These are phyloP conservation scores for Pyralis farinalis DNA, from an alignment of 2,888 invertebrate species.

Conservation along the genomic window DNA sequence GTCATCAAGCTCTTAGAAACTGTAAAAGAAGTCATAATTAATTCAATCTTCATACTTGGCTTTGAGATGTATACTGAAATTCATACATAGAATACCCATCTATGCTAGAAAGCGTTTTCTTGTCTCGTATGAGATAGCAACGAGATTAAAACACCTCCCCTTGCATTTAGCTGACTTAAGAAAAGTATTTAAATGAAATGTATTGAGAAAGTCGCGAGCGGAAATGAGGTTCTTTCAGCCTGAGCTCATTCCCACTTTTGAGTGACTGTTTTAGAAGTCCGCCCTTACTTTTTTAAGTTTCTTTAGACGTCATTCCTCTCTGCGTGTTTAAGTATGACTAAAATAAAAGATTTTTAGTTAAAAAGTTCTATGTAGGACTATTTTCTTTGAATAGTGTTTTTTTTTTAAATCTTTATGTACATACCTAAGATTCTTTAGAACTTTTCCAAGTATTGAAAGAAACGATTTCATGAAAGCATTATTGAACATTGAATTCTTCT, in stretches of 20 bases:
- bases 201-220: constrained; percentile 71
- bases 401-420: no score
- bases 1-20: no score
- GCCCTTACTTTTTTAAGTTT: constrained; percentile 42
- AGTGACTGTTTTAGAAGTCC: constrained; percentile 62
- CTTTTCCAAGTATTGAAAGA: no score
- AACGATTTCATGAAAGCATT: no score
- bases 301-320: constrained; percentile 22
- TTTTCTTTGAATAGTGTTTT: no score
- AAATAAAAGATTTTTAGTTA: constrained; percentile 3
- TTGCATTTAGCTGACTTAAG: constrained; percentile 53
- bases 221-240: constrained; percentile 76
- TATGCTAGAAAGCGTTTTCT: constrained; percentile 44
- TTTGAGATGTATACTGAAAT: no score
- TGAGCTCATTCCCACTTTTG: constrained; percentile 56
- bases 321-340: constrained; percentile 3
- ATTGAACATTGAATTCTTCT: no score
- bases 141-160: constrained; percentile 64
- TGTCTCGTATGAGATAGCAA: constrained; percentile 60
- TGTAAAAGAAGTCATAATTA: no score
- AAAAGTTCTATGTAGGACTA: no score
- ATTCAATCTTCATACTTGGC: no score
- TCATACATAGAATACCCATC: background rate
- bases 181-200: constrained; percentile 76
- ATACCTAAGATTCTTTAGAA: no score